A percentile compares a stretch with the other conserved stretches of the same genome.
Conservation (phyloP, 2,797 vertebrate species). For the Rhinatrema bivittatum region DNA sequence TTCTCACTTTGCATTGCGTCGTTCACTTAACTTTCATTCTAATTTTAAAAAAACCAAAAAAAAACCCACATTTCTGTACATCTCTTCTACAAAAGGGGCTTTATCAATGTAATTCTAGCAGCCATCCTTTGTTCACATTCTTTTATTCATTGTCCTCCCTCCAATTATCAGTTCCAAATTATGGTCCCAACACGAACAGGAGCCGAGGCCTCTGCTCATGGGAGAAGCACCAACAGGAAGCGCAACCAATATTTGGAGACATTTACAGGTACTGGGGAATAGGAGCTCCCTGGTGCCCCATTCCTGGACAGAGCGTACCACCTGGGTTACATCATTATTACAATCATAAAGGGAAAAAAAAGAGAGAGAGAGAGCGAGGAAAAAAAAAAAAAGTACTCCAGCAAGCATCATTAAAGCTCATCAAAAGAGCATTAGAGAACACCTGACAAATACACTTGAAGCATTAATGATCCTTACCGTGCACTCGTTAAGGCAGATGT, state of each 20-base stretch:
- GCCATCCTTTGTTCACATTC: neutral
- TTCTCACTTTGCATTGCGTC: constrained; percentile 13
- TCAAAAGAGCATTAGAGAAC: constrained; percentile 54
- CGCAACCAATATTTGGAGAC: constrained; percentile 40
- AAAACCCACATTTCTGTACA: constrained; percentile 15
- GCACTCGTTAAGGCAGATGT: constrained; percentile 40
- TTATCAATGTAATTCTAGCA: constrained; percentile 12
- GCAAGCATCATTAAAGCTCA: constrained; percentile 52
- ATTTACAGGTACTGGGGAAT: constrained; percentile 47
- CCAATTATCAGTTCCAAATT: constrained; percentile 4
- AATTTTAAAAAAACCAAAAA: constrained; percentile 38
- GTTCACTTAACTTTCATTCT: constrained; percentile 30
- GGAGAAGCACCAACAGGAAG: constrained; percentile 15
- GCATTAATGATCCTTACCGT: constrained; percentile 48
- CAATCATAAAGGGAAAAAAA: constrained; percentile 23
- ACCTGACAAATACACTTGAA: constrained; percentile 46
- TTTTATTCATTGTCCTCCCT: constrained; percentile 8
- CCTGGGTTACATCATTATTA: constrained; percentile 57
- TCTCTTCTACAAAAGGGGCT: constrained; percentile 5
- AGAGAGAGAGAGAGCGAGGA: constrained; percentile 6
- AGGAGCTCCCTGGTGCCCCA: constrained; percentile 45
- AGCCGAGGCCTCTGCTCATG: constrained; percentile 19
- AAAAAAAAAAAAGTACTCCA: no score
- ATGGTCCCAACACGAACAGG: constrained; percentile 16
- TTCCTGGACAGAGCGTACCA: constrained; percentile 42